Evolutionary conservation across 1,140 invertebrate genomes (phyloP), one percentile per base, ranked within the genome.

Genomic region (Mylabris phalerata): DNA sequence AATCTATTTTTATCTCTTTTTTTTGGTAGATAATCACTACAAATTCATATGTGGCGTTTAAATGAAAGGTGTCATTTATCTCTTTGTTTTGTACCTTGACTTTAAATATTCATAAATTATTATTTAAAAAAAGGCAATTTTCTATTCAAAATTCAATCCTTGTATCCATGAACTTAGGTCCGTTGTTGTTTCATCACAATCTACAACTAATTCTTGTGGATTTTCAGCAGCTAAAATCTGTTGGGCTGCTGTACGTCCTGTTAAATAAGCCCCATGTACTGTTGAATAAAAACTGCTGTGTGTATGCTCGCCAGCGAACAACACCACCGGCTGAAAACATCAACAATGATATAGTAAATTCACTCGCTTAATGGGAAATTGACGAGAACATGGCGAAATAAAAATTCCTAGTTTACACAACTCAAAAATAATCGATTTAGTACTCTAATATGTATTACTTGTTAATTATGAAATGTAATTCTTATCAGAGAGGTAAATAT

Each of bases 281-380:
- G 93, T 97, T 19, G 93, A 95, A 73, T 95, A 97, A 73, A 95
- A 96, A 68, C 84, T 89, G 66, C 87, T 87, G 77, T 97, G 93
- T 3, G 93, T 96, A 62, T 95, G 93, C 78, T 97, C 93, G 13
- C 94, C 93, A 60, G 92, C 93, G 81, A 96, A 96, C 56, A 92
- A 75, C 55, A 94, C 72, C n/a, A 80, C 78, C 54, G 89, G 88
- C 88, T 92, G 75, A 25, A 77, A n/a, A n/a, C n/a, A n/a, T n/a
- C n/a, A n/a, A n/a, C n/a, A n/a, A n/a, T n/a, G n/a, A n/a, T n/a
- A n/a, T n/a, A n/a, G n/a, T n/a, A n/a, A n/a, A n/a, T n/a, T n/a
- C n/a, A n/a, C n/a, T n/a, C n/a, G n/a, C n/a, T n/a, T n/a, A n/a
- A n/a, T n/a, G n/a, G n/a, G n/a, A n/a, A n/a, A n/a, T n/a, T n/a